Evolutionary conservation across 1,140 invertebrate species (phyloP).

Genomic region (Rhysida immarginata): DNA sequence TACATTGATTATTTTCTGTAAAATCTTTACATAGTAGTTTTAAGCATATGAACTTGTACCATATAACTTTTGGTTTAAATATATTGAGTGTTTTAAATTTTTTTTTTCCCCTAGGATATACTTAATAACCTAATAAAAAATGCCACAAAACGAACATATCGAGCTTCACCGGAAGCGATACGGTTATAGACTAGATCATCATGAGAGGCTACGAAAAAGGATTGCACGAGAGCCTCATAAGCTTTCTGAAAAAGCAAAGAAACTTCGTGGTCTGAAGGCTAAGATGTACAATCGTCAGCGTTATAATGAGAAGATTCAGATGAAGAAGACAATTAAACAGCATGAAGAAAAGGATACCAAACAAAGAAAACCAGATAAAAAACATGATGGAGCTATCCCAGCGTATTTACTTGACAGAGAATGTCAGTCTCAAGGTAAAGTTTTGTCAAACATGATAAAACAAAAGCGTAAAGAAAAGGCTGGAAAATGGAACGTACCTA

Average conservation of each 20-base stretch:
- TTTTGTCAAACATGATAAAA: slow-evolving; percentile 98
- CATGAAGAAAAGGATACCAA: slow-evolving; percentile 83
- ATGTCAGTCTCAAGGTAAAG: slow-evolving; percentile 81
- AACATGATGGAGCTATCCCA: slow-evolving; percentile 79
- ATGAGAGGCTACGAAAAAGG: slow-evolving; percentile 89
- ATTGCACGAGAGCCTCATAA: slow-evolving; percentile 86
- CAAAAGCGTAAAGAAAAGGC: slow-evolving; percentile 99
- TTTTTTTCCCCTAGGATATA: no score
- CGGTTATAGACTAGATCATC: slow-evolving; percentile 91
- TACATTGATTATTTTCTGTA: no score
- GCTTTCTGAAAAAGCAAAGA: slow-evolving; percentile 72
- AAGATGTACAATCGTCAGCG: slow-evolving; percentile 95
- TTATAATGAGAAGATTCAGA: slow-evolving; percentile 95
- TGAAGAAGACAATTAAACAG: slow-evolving; percentile 93
- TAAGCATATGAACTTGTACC: no score
- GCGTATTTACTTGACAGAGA: slow-evolving; percentile 94
- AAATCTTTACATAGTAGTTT: no score
- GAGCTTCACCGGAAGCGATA: slow-evolving; percentile 91
- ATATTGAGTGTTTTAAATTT: no score
- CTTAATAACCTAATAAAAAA: no score
- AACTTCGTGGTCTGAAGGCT: slow-evolving; percentile 86
- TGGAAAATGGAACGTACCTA: slow-evolving; percentile 98
- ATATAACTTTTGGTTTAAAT: no score
- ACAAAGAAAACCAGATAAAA: slow-evolving; percentile 58
- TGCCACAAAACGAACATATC: slow-evolving; percentile 99